Percentiles rank a stretch among this genome's conserved stretches.
Evolutionary conservation across 2,888 invertebrate genomes (phyloP).

Genomic region (Drosophila helvetica): DNA sequence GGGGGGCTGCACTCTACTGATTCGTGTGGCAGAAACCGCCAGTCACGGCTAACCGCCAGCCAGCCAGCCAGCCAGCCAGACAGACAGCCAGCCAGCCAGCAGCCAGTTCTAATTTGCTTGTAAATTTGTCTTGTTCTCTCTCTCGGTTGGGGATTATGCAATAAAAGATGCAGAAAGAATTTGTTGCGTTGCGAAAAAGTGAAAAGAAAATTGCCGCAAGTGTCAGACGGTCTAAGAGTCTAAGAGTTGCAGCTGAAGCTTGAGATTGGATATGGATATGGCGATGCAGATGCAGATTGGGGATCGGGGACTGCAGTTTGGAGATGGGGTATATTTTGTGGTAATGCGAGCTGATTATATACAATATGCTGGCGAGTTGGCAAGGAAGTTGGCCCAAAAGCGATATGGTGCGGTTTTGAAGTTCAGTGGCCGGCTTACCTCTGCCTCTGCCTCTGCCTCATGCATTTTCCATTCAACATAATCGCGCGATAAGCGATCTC

Average conservation of each 20-base stretch:
- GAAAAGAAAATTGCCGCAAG: conserved; percentile 75
- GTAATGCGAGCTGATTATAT: conserved; percentile 58
- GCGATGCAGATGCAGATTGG: conserved; percentile 20
- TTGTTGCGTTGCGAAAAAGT: conserved; percentile 61
- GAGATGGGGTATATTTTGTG: conserved; percentile 28
- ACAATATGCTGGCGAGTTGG: conserved; percentile 13
- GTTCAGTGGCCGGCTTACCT: conserved; percentile 61
- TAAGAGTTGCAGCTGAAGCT: conserved; percentile 4
- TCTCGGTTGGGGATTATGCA: conserved; percentile 61
- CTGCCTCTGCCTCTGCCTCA: neutral
- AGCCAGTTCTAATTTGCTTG: conserved; percentile 74
- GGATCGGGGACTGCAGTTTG: no score
- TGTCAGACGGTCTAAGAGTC: conserved; percentile 40
- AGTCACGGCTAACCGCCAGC: conserved; percentile 63
- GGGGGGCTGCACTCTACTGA: no score
- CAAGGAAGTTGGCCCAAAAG: conserved; percentile 47
- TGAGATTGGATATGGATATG: neutral
- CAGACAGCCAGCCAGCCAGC: conserved; percentile 34
- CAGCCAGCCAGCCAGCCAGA: conserved; percentile 17
- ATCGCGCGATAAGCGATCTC: conserved; percentile 77
- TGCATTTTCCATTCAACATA: conserved; percentile 64
- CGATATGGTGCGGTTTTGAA: conserved; percentile 26
- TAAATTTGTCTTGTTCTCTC: conserved; percentile 71
- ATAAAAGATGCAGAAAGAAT: conserved; percentile 55
- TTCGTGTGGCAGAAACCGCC: conserved; percentile 36